Evolutionary conservation across 2,888 invertebrate species (phyloP).

Genomic region (Alcis repandata): DNA sequence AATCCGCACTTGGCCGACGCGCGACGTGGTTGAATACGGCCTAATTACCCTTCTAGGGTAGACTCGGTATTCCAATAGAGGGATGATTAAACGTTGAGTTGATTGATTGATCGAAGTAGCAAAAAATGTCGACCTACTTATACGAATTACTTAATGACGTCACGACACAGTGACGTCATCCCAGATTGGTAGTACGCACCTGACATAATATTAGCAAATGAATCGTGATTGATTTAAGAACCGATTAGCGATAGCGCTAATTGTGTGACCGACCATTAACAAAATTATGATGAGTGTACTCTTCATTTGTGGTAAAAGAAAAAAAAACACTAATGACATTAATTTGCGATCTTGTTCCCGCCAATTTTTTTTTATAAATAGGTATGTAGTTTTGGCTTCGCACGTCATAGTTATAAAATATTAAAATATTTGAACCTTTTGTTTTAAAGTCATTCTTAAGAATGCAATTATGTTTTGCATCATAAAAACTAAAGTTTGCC

Average conservation of each 20-base stretch:
- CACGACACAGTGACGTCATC: conserved; percentile 16
- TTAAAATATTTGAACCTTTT: no score
- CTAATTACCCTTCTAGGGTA: no score
- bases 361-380: not conserved
- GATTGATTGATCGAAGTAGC: no score
- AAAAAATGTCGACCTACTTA: no score
- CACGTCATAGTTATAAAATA: not conserved
- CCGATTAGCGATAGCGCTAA: conserved; percentile 21
- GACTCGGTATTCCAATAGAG: no score
- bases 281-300: not conserved
- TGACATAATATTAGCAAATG: conserved; percentile 32
- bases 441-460: no score
- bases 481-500: no score
- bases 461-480: no score
- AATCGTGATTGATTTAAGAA: conserved; percentile 14
- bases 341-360: not conserved
- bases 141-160: conserved; percentile 5
- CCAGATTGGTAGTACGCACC: conserved; percentile 22
- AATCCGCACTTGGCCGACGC: no score
- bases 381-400: not conserved
- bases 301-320: not conserved
- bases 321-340: not conserved
- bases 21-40: no score
- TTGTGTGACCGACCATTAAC: conserved; percentile 16
- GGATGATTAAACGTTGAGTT: no score